A percentile compares a stretch with the other conserved stretches of the same genome.
Conservation (phyloP, 2,113 vertebrate species). For the Accipiter cooperii region DNA sequence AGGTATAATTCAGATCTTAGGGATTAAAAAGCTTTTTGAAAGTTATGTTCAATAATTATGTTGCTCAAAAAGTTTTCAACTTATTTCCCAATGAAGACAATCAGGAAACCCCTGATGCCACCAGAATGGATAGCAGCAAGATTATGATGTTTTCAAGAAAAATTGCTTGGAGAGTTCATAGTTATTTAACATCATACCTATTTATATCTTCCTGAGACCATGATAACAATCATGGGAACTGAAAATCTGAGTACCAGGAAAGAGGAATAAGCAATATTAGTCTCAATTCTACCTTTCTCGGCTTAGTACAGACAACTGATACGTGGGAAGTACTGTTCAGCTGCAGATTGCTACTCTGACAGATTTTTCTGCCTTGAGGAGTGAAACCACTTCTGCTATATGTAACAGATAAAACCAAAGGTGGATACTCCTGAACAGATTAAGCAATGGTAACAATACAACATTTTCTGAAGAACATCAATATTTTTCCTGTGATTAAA, state of each 20-base stretch:
- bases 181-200: neutral
- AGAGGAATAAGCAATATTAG: neutral
- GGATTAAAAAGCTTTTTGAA: neutral
- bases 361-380: neutral
- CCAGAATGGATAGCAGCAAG: neutral
- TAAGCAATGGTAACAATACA: neutral
- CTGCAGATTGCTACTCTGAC: neutral
- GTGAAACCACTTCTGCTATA: neutral
- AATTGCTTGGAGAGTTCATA: neutral
- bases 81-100: neutral
- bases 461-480: neutral
- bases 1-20: neutral
- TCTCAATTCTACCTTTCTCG: neutral
- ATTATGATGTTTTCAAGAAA: neutral
- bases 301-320: neutral
- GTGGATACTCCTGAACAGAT: neutral
- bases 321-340: rapidly evolving
- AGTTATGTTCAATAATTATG: neutral
- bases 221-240: neutral
- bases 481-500: neutral
- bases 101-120: neutral
- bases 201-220: neutral
- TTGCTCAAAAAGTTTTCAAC: neutral
- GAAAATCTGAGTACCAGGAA: neutral
- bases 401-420: neutral